Evolutionary conservation across 1,140 invertebrate genomes (phyloP).

Genomic region (Hylyphantes graminicola): DNA sequence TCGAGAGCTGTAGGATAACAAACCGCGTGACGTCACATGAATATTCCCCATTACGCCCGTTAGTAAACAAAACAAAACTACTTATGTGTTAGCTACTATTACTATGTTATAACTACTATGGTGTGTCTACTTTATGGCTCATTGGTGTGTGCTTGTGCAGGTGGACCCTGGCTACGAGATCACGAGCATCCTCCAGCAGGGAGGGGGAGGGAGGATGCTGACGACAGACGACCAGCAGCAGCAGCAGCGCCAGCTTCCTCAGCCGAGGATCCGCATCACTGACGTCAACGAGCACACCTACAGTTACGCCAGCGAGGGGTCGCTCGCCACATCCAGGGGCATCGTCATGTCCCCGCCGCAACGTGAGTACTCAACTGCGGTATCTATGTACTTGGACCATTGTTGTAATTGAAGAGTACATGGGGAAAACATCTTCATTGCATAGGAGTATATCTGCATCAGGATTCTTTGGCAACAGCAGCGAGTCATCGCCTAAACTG

Average conservation of each 20-base stretch:
- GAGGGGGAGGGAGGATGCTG: neutral
- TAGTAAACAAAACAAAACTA: no score
- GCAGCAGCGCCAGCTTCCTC: conserved; percentile 67
- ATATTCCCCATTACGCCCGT: no score
- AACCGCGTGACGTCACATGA: no score
- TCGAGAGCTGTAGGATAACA: no score
- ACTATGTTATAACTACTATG: no score
- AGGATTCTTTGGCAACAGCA: no score
- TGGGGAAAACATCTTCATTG: no score
- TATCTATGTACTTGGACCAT: neutral
- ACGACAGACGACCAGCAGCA: conserved; percentile 32
- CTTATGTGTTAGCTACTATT: no score
- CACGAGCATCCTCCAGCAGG: conserved; percentile 58
- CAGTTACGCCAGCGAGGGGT: conserved; percentile 63
- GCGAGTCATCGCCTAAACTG: no score
- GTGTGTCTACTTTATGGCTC: no score
- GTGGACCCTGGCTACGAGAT: conserved; percentile 62
- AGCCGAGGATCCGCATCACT: conserved; percentile 70
- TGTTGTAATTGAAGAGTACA: no score
- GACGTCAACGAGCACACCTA: conserved; percentile 68
- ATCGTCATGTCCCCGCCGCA: conserved; percentile 9
- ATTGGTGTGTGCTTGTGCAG: neutral
- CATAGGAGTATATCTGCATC: no score
- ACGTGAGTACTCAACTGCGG: neutral
- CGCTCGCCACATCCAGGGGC: conserved; percentile 20